Percentiles rank a stretch among this genome's conserved stretches.
phyloP scores from a whole-genome alignment of 2,888 invertebrate genomes.

The Limnephilus lunatus region DNA sequence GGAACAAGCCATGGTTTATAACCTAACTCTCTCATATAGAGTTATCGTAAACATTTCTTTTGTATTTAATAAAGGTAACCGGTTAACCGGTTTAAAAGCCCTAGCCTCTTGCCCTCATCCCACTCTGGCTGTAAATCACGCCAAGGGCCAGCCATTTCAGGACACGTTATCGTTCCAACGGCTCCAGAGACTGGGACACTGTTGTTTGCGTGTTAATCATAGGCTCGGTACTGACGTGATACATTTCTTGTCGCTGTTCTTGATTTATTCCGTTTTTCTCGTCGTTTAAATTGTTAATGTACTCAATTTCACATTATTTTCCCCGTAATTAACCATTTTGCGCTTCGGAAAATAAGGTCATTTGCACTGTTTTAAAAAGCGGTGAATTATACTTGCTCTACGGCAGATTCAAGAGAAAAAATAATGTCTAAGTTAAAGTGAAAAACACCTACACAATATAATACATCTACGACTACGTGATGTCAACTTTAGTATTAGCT shows the following conservation, averaged over 20 bases:
- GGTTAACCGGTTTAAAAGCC: not conserved
- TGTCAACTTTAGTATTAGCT: not conserved
- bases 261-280: constrained; percentile 4
- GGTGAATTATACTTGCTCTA: not conserved
- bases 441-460: not conserved
- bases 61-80: not conserved
- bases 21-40: too few relatives aligned
- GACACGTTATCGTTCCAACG: constrained; percentile 2
- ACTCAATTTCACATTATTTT: not conserved
- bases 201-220: constrained; percentile 25
- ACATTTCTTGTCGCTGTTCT: constrained; percentile 13
- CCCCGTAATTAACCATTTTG: not conserved
- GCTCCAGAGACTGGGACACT: not conserved
- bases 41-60: too few relatives aligned
- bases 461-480: not conserved
- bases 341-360: not conserved
- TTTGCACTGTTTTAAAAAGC: not conserved
- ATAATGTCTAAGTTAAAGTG: not conserved
- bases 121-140: not conserved
- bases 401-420: not conserved
- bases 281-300: not conserved
- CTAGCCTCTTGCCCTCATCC: not conserved
- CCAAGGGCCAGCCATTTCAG: constrained; percentile 18
- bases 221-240: not conserved
- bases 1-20: too few relatives aligned